Conservation (phyloP, 2,888 invertebrate genomes). For the Yponomeuta plumbellus region DNA sequence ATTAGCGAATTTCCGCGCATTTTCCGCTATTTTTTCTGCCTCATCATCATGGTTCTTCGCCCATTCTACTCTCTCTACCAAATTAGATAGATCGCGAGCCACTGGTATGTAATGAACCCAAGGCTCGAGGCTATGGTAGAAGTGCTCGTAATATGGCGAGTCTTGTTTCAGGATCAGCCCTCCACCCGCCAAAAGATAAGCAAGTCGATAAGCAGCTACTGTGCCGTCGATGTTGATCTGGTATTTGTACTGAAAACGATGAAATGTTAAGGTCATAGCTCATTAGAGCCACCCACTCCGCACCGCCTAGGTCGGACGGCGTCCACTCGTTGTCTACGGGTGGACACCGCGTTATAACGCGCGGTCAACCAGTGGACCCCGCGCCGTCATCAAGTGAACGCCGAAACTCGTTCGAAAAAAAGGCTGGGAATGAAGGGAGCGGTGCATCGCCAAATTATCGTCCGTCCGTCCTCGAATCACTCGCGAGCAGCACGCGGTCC, state of each 20-base stretch:
- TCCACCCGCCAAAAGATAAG: constrained; percentile 92
- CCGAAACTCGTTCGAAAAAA: too few species aligned
- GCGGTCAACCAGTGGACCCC: too few species aligned
- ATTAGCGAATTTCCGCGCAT: constrained; percentile 83
- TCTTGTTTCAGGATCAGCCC: constrained; percentile 93
- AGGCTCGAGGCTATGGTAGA: constrained; percentile 86
- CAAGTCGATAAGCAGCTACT: constrained; percentile 96
- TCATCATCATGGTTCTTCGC: constrained; percentile 82
- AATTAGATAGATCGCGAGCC: constrained; percentile 85
- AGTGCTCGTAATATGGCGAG: constrained; percentile 96
- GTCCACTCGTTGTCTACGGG: too few species aligned
- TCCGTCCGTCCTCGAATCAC: too few species aligned
- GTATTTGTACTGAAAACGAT: constrained; percentile 89
- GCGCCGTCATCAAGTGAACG: too few species aligned
- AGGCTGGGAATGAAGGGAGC: too few species aligned
- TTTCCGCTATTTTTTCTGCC: constrained; percentile 79
- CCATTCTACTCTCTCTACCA: constrained; percentile 87
- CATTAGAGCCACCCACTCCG: too few species aligned
- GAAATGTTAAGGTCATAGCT: too few species aligned
- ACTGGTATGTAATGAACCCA: constrained; percentile 91
- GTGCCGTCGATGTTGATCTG: constrained; percentile 96
- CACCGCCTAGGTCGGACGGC: too few species aligned
- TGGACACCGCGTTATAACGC: too few species aligned
- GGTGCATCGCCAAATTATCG: too few species aligned
- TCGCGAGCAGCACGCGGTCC: too few species aligned